Conservation (phyloP, 2,888 invertebrate species). For the Alviniconcha strummeri region DNA sequence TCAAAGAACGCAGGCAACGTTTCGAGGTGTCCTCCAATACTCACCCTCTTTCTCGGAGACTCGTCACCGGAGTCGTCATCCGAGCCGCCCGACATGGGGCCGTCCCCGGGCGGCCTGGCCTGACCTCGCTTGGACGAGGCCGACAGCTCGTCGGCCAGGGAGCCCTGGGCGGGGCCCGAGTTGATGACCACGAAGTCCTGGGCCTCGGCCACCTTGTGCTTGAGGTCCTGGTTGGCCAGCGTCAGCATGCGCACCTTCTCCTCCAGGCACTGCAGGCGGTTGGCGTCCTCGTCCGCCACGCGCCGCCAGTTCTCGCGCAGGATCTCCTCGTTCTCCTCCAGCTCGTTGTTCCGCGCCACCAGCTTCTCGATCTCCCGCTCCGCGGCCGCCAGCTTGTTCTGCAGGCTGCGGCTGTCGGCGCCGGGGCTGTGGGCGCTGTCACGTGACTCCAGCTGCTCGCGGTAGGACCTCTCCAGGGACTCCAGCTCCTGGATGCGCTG, state of each 20-base stretch:
- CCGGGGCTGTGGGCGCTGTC: conserved; percentile 14
- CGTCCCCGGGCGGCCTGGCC: conserved; percentile 23
- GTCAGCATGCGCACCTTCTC: conserved; percentile 60
- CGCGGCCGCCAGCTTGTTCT: conserved; percentile 52
- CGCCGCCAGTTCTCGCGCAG: conserved; percentile 63
- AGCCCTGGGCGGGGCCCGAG: conserved; percentile 47
- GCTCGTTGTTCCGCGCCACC: conserved; percentile 55
- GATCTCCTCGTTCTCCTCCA: conserved; percentile 63
- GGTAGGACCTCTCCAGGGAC: conserved; percentile 53
- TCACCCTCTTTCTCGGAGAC: neutral
- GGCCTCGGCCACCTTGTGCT: conserved; percentile 55
- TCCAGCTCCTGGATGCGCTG: conserved; percentile 60
- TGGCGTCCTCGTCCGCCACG: conserved; percentile 63
- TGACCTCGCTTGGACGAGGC: conserved; percentile 31
- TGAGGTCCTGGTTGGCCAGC: conserved; percentile 57
- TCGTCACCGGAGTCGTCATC: conserved; percentile 28
- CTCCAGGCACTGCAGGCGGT: conserved; percentile 56
- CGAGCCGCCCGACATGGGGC: neutral
- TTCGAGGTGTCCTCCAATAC: too few species aligned
- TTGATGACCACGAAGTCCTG: conserved; percentile 53
- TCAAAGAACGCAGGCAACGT: too few species aligned
- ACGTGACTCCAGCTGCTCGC: conserved; percentile 49
- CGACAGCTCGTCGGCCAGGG: conserved; percentile 58
- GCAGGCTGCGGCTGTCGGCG: conserved; percentile 48
- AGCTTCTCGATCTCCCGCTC: conserved; percentile 56